Base-by-base conservation (phyloP, 2,888 invertebrate genomes). In the Onthophagus sagittarius region DNA sequence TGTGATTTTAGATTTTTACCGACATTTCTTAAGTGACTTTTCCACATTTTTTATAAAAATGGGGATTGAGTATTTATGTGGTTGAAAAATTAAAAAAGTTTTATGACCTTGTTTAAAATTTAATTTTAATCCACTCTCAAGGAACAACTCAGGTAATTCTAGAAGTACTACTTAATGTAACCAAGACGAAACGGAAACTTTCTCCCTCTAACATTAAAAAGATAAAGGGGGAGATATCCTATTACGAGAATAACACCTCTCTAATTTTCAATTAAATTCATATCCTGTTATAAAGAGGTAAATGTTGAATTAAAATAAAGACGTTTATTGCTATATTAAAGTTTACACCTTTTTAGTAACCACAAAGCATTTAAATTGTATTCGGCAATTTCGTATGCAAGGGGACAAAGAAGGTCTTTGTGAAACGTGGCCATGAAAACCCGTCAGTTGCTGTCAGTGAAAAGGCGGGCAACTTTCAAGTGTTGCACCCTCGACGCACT, bases 321-420 rank as follows among this genome's bases (percentile, higher is more conserved):
- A 2, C 23, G 1, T 23, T 23, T 23, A 23, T 23, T 23, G 23
- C 23, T 23, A 23, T 23, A 23, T 23, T 23, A 23, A 23, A 23
- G 23, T 23, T 3, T 23, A 1, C 23, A 23, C 23, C 39, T 67
- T 67, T 31, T 67, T 67, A 67, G 67, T 31, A 6, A 13, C 31
- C n/a, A 23, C 67, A 67, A 23, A 67, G 67, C 31, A 67, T 15
- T 67, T 67, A 31, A 67, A 67, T 67, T 31, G n/a, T 9, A 32
- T 13, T 67, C 6, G 5, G 23, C 67, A n/a, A 5, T 63, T 63
- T 67, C 13, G 67, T 32, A 15, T 23, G 23, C 23, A 23, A 23
- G 13, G 15, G 63, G 9, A 7, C n/a, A 32, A 67, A 67, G 67
- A 67, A 67, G 1, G 67, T 15, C 23, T 15, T 32, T 53, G 39